phyloP scores from a whole-genome alignment of 2,113 vertebrate genomes.

The Callithrix jacchus region DNA sequence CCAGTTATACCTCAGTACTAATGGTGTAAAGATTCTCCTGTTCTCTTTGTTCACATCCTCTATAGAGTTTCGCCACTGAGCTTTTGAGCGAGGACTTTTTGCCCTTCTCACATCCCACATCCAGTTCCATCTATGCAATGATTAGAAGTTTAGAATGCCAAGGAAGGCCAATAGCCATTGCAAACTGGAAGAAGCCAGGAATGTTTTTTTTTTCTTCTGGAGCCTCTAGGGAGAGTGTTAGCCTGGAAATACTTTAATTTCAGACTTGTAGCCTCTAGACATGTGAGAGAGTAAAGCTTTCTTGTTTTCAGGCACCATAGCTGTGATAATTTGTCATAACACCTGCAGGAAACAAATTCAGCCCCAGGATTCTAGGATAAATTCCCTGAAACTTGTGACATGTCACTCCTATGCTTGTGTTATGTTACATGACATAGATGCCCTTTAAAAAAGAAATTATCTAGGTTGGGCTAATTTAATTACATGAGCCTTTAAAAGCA shows the following conservation, averaged over 20 bases:
- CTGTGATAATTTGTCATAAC: not conserved
- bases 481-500: not conserved
- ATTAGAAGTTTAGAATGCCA: not conserved
- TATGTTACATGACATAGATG: not conserved
- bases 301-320: not conserved
- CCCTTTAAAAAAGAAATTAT: not conserved
- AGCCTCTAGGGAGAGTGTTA: not conserved
- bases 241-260: not conserved
- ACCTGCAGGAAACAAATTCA: not conserved
- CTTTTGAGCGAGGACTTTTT: not conserved
- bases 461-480: not conserved
- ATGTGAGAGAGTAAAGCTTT: not conserved
- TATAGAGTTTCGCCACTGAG: not conserved
- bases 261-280: not conserved
- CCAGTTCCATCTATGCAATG: not conserved
- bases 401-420: not conserved
- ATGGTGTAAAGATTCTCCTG: not conserved
- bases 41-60: not conserved
- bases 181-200: not conserved
- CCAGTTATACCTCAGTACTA: not conserved
- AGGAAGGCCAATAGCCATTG: not conserved
- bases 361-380: not conserved
- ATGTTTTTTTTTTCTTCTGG: not conserved
- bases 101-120: not conserved
- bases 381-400: not conserved